Conservation (phyloP, 2,797 vertebrate genomes). For the Rhinoraja longicauda region DNA sequence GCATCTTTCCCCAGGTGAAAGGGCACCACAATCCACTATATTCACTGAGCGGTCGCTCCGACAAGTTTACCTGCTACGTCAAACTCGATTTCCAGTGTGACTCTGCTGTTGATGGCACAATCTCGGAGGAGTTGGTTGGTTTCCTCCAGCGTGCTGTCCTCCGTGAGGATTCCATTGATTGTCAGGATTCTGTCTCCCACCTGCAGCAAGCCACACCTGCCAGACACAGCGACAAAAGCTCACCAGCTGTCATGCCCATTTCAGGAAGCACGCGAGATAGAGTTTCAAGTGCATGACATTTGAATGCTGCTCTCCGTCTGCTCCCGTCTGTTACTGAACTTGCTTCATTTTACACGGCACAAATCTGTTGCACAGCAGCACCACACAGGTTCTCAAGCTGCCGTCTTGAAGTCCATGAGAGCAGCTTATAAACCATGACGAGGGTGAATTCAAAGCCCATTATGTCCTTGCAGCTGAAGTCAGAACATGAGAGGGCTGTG, state of each 20-base stretch:
- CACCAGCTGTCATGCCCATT: slow-evolving; percentile 28
- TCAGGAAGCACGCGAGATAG: neutral
- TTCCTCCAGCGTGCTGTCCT: slow-evolving; percentile 95
- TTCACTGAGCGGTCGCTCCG: neutral
- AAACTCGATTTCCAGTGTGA: slow-evolving; percentile 95
- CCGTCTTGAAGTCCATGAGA: neutral
- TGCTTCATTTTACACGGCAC: neutral
- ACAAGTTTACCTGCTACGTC: slow-evolving; percentile 81
- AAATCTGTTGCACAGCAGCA: slow-evolving; percentile 10
- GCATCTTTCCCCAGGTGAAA: neutral
- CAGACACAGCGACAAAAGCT: slow-evolving; percentile 45
- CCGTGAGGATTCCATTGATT: slow-evolving; percentile 89
- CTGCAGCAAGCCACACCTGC: slow-evolving; percentile 88
- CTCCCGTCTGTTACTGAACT: neutral
- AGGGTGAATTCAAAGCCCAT: neutral
- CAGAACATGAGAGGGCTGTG: neutral
- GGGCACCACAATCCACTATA: too few species aligned
- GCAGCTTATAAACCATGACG: neutral
- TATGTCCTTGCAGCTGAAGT: neutral
- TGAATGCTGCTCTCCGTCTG: slow-evolving; percentile 1
- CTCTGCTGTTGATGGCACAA: slow-evolving; percentile 86
- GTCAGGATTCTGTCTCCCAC: slow-evolving; percentile 92
- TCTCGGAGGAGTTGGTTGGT: slow-evolving; percentile 95
- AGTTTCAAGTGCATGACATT: neutral
- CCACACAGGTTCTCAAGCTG: slow-evolving; percentile 2